phyloP scores from a whole-genome alignment of 2,888 invertebrate species.

The Oxytorus armatus region DNA sequence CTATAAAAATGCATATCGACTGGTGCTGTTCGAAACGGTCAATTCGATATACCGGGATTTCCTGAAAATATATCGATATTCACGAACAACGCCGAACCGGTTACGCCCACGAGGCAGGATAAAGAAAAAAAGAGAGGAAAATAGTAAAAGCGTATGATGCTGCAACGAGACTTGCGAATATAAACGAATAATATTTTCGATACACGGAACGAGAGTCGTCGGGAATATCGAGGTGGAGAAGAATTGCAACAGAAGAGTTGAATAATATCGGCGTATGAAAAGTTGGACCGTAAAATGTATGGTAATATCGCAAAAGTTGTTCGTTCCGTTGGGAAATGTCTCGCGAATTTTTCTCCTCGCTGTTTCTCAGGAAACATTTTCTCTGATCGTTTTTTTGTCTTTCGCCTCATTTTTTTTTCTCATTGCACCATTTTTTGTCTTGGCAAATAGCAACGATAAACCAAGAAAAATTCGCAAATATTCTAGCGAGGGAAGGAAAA shows the following conservation, averaged over 20 bases:
- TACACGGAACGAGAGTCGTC: slow-evolving; percentile 28
- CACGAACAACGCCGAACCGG: too few species aligned
- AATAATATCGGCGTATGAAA: slow-evolving; percentile 14
- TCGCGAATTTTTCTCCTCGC: slow-evolving; percentile 12
- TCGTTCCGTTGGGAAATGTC: slow-evolving; percentile 47
- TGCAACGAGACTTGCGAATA: slow-evolving; percentile 19
- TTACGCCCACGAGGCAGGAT: neutral
- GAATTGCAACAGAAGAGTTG: slow-evolving; percentile 3
- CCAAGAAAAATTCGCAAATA: neutral
- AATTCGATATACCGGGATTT: too few species aligned
- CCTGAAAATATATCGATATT: too few species aligned
- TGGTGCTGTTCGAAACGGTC: too few species aligned
- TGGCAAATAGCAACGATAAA: neutral
- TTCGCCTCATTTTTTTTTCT: neutral
- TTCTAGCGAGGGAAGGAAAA: neutral
- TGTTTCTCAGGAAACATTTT: slow-evolving; percentile 34
- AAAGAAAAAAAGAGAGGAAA: neutral
- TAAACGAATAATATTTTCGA: slow-evolving; percentile 47
- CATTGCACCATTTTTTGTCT: neutral
- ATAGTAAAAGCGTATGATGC: neutral
- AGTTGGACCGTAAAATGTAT: slow-evolving; percentile 32
- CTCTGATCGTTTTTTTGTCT: slow-evolving; percentile 5
- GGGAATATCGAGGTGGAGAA: slow-evolving; percentile 9
- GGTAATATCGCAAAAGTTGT: slow-evolving; percentile 21
- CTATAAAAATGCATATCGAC: too few species aligned